A percentile compares a stretch with the other conserved stretches of the same genome.
phyloP scores from a whole-genome alignment of 2,797 vertebrate genomes.

The Phataginus tricuspis region DNA sequence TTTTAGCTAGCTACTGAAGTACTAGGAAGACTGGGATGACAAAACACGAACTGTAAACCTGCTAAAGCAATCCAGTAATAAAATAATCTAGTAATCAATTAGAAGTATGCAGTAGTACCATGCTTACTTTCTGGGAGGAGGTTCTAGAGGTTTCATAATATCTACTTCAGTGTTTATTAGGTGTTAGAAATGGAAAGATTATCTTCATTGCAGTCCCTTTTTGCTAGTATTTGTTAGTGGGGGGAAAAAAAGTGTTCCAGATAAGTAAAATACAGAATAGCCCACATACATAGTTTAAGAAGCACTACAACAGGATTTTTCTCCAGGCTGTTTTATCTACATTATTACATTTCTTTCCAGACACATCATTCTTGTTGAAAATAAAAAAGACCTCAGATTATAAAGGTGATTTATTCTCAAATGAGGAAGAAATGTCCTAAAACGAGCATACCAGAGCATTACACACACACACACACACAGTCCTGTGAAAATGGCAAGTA shows the following conservation, averaged over 20 bases:
- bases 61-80: constrained; percentile 8
- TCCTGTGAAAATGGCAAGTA: not conserved
- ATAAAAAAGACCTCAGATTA: not conserved
- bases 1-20: constrained; percentile 4
- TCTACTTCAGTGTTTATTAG: not conserved
- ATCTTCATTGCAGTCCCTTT: not conserved
- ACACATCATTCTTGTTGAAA: not conserved
- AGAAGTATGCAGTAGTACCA: not conserved
- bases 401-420: not conserved
- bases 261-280: not conserved
- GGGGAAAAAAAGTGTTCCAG: not conserved
- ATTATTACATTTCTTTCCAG: not conserved
- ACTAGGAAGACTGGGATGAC: not conserved
- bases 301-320: not conserved
- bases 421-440: not conserved
- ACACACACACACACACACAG: too few species aligned
- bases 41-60: constrained; percentile 6
- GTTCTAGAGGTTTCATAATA: not conserved
- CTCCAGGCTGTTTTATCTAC: not conserved
- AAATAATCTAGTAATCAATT: constrained; percentile 11
- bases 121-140: not conserved
- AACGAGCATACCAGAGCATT: not conserved
- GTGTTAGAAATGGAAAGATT: not conserved
- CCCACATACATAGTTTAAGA: not conserved
- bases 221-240: constrained; percentile 6